phyloP scores from a whole-genome alignment of 2,888 invertebrate genomes.

The Drosophila rubida region DNA sequence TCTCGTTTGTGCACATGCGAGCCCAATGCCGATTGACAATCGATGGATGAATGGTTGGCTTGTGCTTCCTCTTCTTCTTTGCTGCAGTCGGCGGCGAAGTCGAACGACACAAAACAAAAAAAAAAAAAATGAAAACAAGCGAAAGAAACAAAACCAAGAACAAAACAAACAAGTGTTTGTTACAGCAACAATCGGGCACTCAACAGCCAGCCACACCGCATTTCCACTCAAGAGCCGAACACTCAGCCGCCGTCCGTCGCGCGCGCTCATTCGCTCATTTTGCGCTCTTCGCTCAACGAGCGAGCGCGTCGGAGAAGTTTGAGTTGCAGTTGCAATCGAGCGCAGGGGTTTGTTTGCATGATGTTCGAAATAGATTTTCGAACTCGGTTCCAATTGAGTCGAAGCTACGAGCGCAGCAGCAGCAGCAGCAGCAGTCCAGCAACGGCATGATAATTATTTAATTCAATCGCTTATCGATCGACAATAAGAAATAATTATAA shows the following conservation, averaged over 20 bases:
- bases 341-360: slow-evolving; percentile 49
- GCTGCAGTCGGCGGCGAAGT: background rate
- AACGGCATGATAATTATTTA: background rate
- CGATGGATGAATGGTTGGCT: slow-evolving; percentile 61
- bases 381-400: slow-evolving; percentile 44
- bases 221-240: slow-evolving; percentile 26
- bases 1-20: slow-evolving; percentile 75
- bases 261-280: slow-evolving; percentile 10
- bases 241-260: slow-evolving; percentile 26
- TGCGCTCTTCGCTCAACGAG: background rate
- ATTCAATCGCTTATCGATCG: background rate
- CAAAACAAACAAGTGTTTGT: slow-evolving; percentile 62
- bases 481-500: background rate
- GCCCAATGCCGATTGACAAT: slow-evolving; percentile 80
- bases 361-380: slow-evolving; percentile 66
- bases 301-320: slow-evolving; percentile 57
- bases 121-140: background rate
- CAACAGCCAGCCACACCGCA: background rate
- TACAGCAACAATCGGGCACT: slow-evolving; percentile 24
- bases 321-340: slow-evolving; percentile 69
- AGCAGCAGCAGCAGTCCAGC: too few relatives aligned
- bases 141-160: slow-evolving; percentile 4
- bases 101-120: background rate
- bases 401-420: background rate
- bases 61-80: background rate